Evolutionary conservation across 2,113 vertebrate species (phyloP), one percentile per base, ranked within the genome.

Genomic region (Anolis sagrei): DNA sequence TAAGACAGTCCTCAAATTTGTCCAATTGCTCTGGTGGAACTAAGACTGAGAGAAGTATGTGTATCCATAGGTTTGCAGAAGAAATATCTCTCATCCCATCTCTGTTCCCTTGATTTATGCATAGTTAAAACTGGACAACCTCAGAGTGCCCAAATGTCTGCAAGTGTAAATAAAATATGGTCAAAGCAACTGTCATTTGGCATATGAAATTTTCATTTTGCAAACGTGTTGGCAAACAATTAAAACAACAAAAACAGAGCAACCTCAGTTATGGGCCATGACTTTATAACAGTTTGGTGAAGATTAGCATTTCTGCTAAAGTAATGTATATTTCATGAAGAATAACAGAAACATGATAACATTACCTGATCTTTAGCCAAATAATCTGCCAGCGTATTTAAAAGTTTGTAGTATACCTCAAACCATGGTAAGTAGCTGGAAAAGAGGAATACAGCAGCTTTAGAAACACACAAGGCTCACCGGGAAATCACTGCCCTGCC

Each of bases 371-470:
- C 97, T 97, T 99, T 99, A 85, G 93, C 94, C 93, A 99, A 96
- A 95, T 99, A 99, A 96, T 99, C 99, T 94, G 98, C 98, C 93
- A 99, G 95, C 8, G 98, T 99, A 88, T 99, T 99, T 78, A 99
- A 96, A 93, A 99, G 96, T 95, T 99, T 99, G 96, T 99, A 99
- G 96, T 98, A 99, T 4, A 99, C 98, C 86, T 99, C 98, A 95
- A 99, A 99, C 99, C 99, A 99, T 16, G 99, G 98, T 19, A 99
- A 95, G 94, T 99, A 99, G 93, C 99, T 99, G 18, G 96, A 70
- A 94, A 95, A 95, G 90, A 49, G 90, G 66, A 74, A 93, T 16
- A 1, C 0, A 19, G 91, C 16, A 84, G 10, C 0, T 75, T 66
- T 16, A 69, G 81, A 74, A 79, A 86, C 34, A 83, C 13, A 58